Base-by-base conservation (phyloP, 2,888 invertebrate species). In the Himalopsyche kuldschensis region DNA sequence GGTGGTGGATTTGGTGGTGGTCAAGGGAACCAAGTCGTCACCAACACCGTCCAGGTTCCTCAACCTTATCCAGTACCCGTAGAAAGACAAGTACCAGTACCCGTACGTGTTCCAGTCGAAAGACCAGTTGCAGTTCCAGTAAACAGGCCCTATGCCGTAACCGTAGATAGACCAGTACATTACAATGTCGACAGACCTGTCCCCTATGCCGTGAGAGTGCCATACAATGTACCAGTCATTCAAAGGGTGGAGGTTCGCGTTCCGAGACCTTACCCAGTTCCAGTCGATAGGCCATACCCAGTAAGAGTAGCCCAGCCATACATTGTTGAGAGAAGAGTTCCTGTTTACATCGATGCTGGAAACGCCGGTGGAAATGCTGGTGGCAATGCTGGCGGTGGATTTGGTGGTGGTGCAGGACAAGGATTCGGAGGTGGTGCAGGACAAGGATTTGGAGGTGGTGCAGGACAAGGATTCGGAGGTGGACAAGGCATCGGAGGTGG, bases 1-100 rank as follows among this genome's bases (percentile, higher is more conserved):
- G 83, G 80, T 47, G 63, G 20, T 15, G 81, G 80, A n/a, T 31
- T 27, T 10, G 76, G 27, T 27, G 81, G 75, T 41, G 81, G 24
- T 32, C n/a, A 32, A 30, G 75, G 20, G 6, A 75, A 48, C 31
- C 84, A 84, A 78, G 84, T 85, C 0, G 82, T 85, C 80, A 85
- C 85, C 75, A 85, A 85, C 75, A 84, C 85, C 0, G 91, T 92
- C 47, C 91, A 91, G 31, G 90, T 91, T 0, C 91, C 92, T 5
- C 90, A 90, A 0, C 91, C 91, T 3, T 91, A 91, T 88, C 91
- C 92, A 20, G 92, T 92, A 0, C 90, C 90, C 1, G 90, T 92
- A 0, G 87, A 90, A 3, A 90, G 87, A 82, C 91, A 91, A 2
- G 90, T 91, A 4, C 91, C 91, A 0, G 90, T 91, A 0, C 91